Evolutionary conservation across 2,888 invertebrate species (phyloP).

Genomic region (Apantesis nais): DNA sequence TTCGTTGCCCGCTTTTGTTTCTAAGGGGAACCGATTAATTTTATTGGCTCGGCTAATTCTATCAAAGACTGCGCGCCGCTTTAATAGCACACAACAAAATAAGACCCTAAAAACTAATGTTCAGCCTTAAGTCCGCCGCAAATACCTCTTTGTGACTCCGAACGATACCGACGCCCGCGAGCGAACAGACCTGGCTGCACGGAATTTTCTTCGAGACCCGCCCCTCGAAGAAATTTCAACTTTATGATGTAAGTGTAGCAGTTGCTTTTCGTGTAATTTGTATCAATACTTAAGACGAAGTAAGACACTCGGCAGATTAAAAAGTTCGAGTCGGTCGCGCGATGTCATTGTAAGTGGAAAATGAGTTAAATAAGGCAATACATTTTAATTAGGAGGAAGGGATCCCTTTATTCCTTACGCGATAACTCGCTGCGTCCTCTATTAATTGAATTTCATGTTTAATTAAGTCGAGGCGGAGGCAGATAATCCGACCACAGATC

Average conservation of each 20-base stretch:
- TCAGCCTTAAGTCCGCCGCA: constrained; percentile 82
- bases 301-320: constrained; percentile 79
- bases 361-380: constrained; percentile 86
- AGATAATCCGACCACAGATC: constrained; percentile 77
- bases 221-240: constrained; percentile 43
- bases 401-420: constrained; percentile 82
- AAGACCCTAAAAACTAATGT: constrained; percentile 85
- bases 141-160: constrained; percentile 84
- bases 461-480: constrained; percentile 78
- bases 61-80: constrained; percentile 75
- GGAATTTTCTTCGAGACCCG: constrained; percentile 59
- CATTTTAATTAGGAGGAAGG: constrained; percentile 85
- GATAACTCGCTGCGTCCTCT: constrained; percentile 81
- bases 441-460: constrained; percentile 86
- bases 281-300: constrained; percentile 64
- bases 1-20: constrained; percentile 50
- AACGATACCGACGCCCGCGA: constrained; percentile 67
- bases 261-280: constrained; percentile 34
- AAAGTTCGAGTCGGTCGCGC: constrained; percentile 83
- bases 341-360: constrained; percentile 85
- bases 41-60: constrained; percentile 81
- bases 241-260: constrained; percentile 23
- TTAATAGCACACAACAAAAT: constrained; percentile 83
- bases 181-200: constrained; percentile 69
- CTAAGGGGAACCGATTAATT: constrained; percentile 74